phyloP scores from a whole-genome alignment of 2,888 invertebrate species.

The Shargacucullia verbasci region DNA sequence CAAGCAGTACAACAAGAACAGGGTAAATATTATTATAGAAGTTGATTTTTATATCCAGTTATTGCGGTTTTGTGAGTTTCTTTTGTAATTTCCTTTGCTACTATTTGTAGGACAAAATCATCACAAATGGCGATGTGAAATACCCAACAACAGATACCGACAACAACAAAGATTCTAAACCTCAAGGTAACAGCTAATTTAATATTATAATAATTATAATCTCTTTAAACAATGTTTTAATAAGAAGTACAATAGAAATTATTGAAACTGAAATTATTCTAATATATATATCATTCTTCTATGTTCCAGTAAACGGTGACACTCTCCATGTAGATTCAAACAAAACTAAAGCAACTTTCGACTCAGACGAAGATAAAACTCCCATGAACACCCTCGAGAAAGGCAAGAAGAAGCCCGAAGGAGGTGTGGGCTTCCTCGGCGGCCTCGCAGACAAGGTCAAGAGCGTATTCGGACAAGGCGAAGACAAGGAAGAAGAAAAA shows the following conservation, averaged over 20 bases:
- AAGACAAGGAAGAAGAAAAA: slow-evolving; percentile 76
- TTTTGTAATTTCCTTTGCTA: neutral
- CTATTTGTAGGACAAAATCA: slow-evolving; percentile 74
- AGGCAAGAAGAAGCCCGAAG: slow-evolving; percentile 83
- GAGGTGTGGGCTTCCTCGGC: slow-evolving; percentile 74
- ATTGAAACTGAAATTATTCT: too few relatives aligned
- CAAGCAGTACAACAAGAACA: too few relatives aligned
- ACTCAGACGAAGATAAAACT: slow-evolving; percentile 88
- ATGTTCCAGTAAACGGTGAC: slow-evolving; percentile 80
- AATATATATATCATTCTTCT: neutral
- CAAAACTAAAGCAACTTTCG: slow-evolving; percentile 87
- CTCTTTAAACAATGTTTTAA: too few relatives aligned
- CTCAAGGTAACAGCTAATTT: slow-evolving; percentile 81
- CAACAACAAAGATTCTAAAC: slow-evolving; percentile 70
- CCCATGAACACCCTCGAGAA: slow-evolving; percentile 88
- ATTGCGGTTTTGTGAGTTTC: neutral
- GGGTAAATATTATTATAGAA: too few relatives aligned
- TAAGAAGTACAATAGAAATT: too few relatives aligned
- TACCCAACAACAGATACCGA: slow-evolving; percentile 70
- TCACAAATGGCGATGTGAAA: slow-evolving; percentile 82
- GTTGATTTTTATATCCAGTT: neutral
- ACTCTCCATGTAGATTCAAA: slow-evolving; percentile 80
- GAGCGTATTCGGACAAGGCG: slow-evolving; percentile 81
- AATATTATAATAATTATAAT: too few relatives aligned
- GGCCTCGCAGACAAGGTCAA: slow-evolving; percentile 81